Percentiles rank a stretch among this genome's conserved stretches.
Conservation (phyloP, 2,113 vertebrate species). For the Todiramphus saurophagus region DNA sequence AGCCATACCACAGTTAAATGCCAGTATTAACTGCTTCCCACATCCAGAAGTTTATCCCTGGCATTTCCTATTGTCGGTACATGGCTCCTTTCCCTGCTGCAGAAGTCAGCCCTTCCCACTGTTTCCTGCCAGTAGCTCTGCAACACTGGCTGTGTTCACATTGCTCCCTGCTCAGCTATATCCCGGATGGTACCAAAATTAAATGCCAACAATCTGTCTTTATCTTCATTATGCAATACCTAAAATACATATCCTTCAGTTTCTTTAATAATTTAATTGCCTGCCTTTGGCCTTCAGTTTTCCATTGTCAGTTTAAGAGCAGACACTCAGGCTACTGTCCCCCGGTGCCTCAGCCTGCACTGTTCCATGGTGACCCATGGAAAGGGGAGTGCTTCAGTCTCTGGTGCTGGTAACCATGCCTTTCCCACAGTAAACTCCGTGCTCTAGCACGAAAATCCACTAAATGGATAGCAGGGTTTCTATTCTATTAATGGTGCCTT, state of each 20-base stretch:
- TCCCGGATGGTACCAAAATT: neutral
- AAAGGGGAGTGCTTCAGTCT: neutral
- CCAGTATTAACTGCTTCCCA: neutral
- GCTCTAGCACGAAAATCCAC: neutral
- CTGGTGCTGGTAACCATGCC: neutral
- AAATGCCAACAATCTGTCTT: neutral
- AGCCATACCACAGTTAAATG: neutral
- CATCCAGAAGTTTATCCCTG: neutral
- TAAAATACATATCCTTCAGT: neutral
- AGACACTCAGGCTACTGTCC: accelerated
- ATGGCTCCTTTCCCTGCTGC: neutral
- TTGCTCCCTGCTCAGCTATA: neutral
- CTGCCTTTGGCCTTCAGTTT: neutral
- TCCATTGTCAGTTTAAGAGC: neutral
- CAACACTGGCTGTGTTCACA: neutral
- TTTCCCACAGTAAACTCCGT: accelerated
- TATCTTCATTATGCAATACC: neutral
- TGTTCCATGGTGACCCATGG: neutral
- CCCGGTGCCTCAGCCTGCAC: accelerated
- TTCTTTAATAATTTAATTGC: neutral
- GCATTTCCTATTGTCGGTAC: neutral
- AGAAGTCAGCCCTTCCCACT: neutral
- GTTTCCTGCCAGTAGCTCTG: neutral
- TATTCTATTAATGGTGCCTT: neutral
- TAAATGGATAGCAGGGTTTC: neutral